Conservation (phyloP, 2,888 invertebrate genomes). For the Atrina japonica region DNA sequence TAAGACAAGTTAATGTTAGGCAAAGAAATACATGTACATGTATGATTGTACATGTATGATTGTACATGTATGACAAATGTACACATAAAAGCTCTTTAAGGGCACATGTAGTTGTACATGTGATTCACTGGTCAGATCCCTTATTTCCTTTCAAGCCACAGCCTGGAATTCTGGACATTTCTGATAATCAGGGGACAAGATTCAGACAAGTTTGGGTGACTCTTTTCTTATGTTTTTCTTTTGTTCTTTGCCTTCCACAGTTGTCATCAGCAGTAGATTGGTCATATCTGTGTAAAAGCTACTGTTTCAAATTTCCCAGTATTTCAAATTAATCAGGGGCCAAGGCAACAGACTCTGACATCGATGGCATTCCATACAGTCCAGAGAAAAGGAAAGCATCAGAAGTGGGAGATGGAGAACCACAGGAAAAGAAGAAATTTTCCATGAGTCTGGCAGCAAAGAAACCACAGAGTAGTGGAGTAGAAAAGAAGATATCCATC, state of each 20-base stretch:
- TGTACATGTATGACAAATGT: too few species aligned
- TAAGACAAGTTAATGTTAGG: too few species aligned
- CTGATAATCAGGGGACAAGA: too few species aligned
- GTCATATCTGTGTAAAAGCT: conserved; percentile 28
- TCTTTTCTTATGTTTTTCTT: background rate
- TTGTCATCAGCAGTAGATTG: too few species aligned
- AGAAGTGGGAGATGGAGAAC: conserved; percentile 44
- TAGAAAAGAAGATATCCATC: conserved; percentile 2
- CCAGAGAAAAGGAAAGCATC: conserved; percentile 58
- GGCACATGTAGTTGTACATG: too few species aligned
- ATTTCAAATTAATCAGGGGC: conserved; percentile 56
- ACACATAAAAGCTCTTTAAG: too few species aligned
- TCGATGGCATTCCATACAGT: conserved; percentile 31
- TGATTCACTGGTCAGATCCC: too few species aligned
- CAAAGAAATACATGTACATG: too few species aligned
- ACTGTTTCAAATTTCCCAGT: conserved; percentile 52
- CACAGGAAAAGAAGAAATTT: conserved; percentile 55
- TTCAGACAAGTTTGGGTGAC: too few species aligned
- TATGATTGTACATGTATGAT: too few species aligned
- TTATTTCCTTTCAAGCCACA: too few species aligned
- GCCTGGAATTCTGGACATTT: too few species aligned
- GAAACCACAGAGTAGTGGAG: conserved; percentile 9
- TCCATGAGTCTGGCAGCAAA: conserved; percentile 43
- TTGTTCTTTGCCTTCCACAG: conserved; percentile 8
- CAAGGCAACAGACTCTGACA: conserved; percentile 12